Percentiles rank a stretch among this genome's conserved stretches.
Evolutionary conservation across 2,113 vertebrate species (phyloP).

Genomic region (Procavia capensis): DNA sequence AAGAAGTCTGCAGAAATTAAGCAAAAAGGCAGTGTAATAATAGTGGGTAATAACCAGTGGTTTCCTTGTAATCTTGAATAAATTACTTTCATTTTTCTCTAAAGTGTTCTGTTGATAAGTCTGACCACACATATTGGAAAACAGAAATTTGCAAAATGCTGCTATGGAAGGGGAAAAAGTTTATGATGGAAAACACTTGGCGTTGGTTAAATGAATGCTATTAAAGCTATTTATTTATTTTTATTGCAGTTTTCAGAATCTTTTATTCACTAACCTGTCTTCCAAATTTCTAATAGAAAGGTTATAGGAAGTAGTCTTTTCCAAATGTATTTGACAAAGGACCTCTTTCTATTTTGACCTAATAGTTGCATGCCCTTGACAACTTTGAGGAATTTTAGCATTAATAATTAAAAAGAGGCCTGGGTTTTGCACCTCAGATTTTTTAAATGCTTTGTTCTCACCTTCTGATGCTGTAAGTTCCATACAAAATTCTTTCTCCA

Average conservation of each 20-base stretch:
- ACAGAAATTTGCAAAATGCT: not conserved
- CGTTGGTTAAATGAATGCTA: not conserved
- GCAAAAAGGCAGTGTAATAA: not conserved
- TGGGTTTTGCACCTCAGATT: not conserved
- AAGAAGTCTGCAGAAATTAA: not conserved
- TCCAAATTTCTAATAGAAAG: not conserved
- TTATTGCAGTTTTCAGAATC: not conserved
- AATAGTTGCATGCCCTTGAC: not conserved
- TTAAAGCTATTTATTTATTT: not conserved
- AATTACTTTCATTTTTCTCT: not conserved
- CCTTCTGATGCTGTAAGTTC: not conserved
- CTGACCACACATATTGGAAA: slow-evolving; percentile 16
- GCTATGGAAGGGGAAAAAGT: not conserved
- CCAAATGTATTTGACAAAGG: not conserved
- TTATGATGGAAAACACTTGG: not conserved
- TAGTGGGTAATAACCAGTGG: not conserved
- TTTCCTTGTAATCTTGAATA: not conserved
- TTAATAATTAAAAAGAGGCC: not conserved
- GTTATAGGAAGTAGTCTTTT: not conserved
- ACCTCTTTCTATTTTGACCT: not conserved
- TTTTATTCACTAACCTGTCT: not conserved
- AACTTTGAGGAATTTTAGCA: not conserved
- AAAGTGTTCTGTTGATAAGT: not conserved
- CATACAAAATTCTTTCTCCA: not conserved
- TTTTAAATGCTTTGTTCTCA: not conserved